These are phyloP conservation scores for Cuniculus paca DNA, from an alignment of 2,797 vertebrate species.

Conservation along the genomic window DNA sequence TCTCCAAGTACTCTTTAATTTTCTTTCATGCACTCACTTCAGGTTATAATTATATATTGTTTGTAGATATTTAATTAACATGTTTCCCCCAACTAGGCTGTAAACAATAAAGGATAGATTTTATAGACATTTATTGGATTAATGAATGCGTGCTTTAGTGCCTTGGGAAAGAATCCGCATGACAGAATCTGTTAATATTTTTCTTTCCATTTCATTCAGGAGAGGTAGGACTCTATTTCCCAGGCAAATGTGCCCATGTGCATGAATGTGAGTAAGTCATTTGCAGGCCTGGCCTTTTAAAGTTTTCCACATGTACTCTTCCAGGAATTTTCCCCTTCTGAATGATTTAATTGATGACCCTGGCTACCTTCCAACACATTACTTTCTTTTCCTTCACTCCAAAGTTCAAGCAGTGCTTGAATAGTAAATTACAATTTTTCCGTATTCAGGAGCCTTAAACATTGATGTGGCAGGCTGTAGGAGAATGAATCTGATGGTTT, in stretches of 20 bases:
- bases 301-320: neutral
- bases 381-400: neutral
- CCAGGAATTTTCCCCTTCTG: neutral
- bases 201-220: neutral
- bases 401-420: neutral
- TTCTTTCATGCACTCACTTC: neutral
- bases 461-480: neutral
- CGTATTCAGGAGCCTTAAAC: neutral
- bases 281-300: neutral
- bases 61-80: slow-evolving; percentile 27
- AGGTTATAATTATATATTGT: slow-evolving; percentile 40
- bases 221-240: neutral
- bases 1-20: neutral
- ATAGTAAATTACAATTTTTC: neutral
- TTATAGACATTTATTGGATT: slow-evolving; percentile 49
- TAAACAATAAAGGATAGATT: slow-evolving; percentile 11
- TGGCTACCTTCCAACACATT: neutral
- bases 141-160: slow-evolving; percentile 22
- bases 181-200: neutral
- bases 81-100: neutral
- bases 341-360: neutral
- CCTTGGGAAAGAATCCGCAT: slow-evolving; percentile 25
- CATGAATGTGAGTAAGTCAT: neutral
- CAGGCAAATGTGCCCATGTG: neutral
- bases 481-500: neutral